A percentile compares a stretch with the other conserved stretches of the same genome.
Conservation (phyloP, 1,140 invertebrate species). For the Teleogryllus occipitalis region DNA sequence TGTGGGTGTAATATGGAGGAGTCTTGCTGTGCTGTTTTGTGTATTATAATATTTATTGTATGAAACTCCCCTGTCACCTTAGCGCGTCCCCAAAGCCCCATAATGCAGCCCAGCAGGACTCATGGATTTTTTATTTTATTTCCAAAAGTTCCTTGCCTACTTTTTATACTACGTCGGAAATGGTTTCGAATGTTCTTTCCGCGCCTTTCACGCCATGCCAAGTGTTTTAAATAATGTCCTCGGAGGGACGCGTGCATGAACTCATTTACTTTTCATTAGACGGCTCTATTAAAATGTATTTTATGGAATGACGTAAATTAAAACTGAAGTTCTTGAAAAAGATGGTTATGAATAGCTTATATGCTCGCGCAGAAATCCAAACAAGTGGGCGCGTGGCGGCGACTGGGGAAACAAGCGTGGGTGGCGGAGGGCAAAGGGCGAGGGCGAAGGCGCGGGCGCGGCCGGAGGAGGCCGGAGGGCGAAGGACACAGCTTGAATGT, state of each 20-base stretch:
- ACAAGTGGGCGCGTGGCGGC: not conserved
- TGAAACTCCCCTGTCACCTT: slow-evolving; percentile 33
- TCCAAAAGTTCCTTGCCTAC: slow-evolving; percentile 30
- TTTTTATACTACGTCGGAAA: slow-evolving; percentile 32
- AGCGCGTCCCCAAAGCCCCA: slow-evolving; percentile 31
- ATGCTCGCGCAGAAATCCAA: not conserved
- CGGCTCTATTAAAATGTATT: slow-evolving; percentile 15
- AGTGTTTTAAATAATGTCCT: slow-evolving; percentile 37
- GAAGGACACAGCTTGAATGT: too few relatives aligned
- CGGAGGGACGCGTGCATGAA: slow-evolving; percentile 28
- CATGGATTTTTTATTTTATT: slow-evolving; percentile 37
- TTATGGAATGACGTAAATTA: slow-evolving; percentile 10
- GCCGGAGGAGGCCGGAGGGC: too few relatives aligned
- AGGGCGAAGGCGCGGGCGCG: not conserved
- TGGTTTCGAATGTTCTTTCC: slow-evolving; percentile 29
- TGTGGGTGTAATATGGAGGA: slow-evolving; percentile 10
- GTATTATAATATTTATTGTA: slow-evolving; percentile 39
- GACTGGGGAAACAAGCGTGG: not conserved
- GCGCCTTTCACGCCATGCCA: slow-evolving; percentile 34
- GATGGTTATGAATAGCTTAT: slow-evolving; percentile 5
- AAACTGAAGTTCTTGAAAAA: slow-evolving; percentile 5
- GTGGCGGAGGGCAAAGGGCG: not conserved
- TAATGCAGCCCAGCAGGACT: slow-evolving; percentile 28
- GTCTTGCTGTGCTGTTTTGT: slow-evolving; percentile 20
- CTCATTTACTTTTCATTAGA: slow-evolving; percentile 36